A percentile compares a stretch with the other conserved stretches of the same genome.
Evolutionary conservation across 2,797 vertebrate species (phyloP).

Genomic region (Manis crassicaudata): DNA sequence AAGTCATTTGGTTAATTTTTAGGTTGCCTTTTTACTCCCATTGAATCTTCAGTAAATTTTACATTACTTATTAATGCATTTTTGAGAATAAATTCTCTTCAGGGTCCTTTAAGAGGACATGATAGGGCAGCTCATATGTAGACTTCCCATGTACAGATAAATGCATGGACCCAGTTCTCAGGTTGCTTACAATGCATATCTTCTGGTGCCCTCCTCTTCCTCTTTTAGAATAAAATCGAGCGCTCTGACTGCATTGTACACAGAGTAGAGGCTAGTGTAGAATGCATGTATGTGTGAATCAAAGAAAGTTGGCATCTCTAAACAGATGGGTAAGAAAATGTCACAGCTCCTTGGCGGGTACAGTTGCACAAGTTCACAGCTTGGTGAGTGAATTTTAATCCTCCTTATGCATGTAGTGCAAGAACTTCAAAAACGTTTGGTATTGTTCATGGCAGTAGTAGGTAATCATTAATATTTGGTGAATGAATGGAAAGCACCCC

Average conservation of each 20-base stretch:
- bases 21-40: background rate
- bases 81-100: background rate
- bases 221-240: background rate
- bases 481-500: background rate
- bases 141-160: background rate
- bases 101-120: background rate
- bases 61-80: background rate
- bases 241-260: background rate
- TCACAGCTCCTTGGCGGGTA: background rate
- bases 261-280: background rate
- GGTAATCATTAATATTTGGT: background rate
- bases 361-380: accelerated
- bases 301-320: background rate
- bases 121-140: background rate
- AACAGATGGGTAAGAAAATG: background rate
- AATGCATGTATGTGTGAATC: background rate
- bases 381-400: background rate
- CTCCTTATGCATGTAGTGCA: background rate
- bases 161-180: background rate
- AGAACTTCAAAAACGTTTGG: background rate
- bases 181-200: background rate
- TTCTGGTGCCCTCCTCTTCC: background rate
- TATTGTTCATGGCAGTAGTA: background rate
- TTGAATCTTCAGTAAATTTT: background rate
- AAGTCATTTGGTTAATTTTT: background rate